Base-by-base conservation (phyloP, 2,888 invertebrate genomes). In the Lapara coniferarum region DNA sequence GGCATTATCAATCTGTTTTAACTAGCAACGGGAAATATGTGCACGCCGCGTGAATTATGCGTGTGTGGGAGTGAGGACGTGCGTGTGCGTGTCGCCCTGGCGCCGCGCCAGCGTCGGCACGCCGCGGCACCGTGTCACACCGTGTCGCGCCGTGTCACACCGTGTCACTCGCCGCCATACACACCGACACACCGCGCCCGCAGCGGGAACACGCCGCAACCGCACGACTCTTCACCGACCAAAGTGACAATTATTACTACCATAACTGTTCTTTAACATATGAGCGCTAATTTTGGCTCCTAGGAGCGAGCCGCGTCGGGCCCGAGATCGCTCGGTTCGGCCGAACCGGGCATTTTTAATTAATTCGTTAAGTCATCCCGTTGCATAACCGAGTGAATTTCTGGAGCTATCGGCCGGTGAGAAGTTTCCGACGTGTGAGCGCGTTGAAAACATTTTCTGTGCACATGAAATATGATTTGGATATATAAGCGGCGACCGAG, bases 1-100 rank as follows among this genome's bases (percentile, higher is more conserved):
- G 89, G 87, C 86, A 90, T 91, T 90, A 91, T 92, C 91, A 91
- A 91, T 91, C 86, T 88, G 91, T 90, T 91, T 88, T 86, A 91
- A 91, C 90, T 88, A 85, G 89, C 85, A 83, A 81, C 86, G 86
- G 86, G 84, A 81, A 80, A 84, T 85, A 81, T 84, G 81, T 77
- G 84, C 72, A 76, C 70, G 73, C 73, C 67, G 79, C 68, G 75
- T 69, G 74, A 72, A 69, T 59, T 71, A 70, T 73, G 74, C 56
- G 69, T 73, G 79, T 76, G 79, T 75, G 79, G 69, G 78, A 75
- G 80, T 72, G 79, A 68, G 70, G 66, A 51, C 58, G 76, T 75
- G 81, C 70, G 83, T 70, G 76, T 70, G 76, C 72, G 78, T 71
- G 74, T 68, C 71, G 66, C 67, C 66, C 57, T 78, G 82, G 89